phyloP scores from a whole-genome alignment of 1,140 invertebrate genomes.

The Listronotus oregonensis region DNA sequence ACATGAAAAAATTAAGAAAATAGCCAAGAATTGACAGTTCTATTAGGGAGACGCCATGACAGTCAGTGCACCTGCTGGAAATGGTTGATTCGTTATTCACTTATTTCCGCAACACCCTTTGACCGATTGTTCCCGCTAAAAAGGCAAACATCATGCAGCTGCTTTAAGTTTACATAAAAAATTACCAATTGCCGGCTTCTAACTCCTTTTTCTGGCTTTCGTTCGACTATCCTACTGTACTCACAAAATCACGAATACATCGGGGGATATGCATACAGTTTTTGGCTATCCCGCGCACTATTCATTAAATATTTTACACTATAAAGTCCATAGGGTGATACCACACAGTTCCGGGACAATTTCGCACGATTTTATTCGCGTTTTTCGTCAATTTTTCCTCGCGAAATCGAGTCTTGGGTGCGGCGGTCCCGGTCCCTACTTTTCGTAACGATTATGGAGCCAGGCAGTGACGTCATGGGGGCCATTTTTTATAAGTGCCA shows the following conservation, averaged over 20 bases:
- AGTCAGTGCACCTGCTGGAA: constrained; percentile 48
- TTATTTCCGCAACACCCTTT: constrained; percentile 9
- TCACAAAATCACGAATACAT: constrained; percentile 51
- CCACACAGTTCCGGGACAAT: constrained; percentile 38
- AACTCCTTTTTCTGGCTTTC: constrained; percentile 34
- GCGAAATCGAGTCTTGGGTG: constrained; percentile 39
- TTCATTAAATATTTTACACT: constrained; percentile 43
- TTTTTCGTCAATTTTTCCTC: constrained; percentile 33
- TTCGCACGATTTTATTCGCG: constrained; percentile 40
- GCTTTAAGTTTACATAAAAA: background rate
- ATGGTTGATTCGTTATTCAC: constrained; percentile 31
- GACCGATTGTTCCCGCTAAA: background rate
- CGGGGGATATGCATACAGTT: constrained; percentile 49
- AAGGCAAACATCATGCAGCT: background rate
- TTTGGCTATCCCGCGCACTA: constrained; percentile 42
- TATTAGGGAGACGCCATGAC: constrained; percentile 45
- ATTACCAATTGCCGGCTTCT: constrained; percentile 22
- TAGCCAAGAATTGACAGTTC: constrained; percentile 42
- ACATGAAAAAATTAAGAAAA: constrained; percentile 35
- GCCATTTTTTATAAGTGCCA: constrained; percentile 44
- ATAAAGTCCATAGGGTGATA: constrained; percentile 35
- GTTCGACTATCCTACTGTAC: constrained; percentile 38
- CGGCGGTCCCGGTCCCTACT: constrained; percentile 45
- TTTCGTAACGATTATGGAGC: constrained; percentile 53
- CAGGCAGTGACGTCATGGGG: constrained; percentile 51